These are phyloP conservation scores for Atrichornis clamosus DNA, from an alignment of 2,113 vertebrate genomes.

Conservation along the genomic window DNA sequence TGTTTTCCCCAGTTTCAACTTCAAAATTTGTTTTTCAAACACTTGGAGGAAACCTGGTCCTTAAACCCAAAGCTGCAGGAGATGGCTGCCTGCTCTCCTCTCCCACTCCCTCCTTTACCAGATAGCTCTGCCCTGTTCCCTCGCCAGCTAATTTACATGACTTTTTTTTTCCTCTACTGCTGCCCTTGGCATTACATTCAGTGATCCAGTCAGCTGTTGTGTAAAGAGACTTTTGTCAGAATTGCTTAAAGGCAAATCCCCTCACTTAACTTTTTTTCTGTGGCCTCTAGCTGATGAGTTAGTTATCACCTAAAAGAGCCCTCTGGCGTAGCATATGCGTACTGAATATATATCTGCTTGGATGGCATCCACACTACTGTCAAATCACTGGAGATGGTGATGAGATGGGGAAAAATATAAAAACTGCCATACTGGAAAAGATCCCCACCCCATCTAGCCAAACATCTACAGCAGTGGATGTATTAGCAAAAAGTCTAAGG, in stretches of 20 bases:
- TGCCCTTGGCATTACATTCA: slow-evolving; percentile 43
- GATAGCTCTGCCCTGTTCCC: slow-evolving; percentile 40
- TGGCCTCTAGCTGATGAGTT: slow-evolving; percentile 47
- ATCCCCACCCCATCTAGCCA: background rate
- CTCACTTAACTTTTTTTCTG: background rate
- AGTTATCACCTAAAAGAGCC: slow-evolving; percentile 56
- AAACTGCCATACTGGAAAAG: background rate
- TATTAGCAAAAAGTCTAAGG: background rate
- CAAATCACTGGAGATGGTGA: slow-evolving; percentile 4
- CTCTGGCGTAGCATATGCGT: slow-evolving; percentile 8
- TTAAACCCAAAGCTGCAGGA: background rate
- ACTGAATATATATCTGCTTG: slow-evolving; percentile 9
- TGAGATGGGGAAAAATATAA: background rate
- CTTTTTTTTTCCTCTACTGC: background rate
- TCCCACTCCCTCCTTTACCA: background rate
- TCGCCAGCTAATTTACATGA: slow-evolving; percentile 48
- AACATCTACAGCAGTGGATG: background rate
- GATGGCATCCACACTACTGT: background rate
- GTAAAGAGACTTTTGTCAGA: slow-evolving; percentile 43
- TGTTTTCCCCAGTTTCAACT: background rate
- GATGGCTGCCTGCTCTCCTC: slow-evolving; percentile 16
- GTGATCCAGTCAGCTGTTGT: slow-evolving; percentile 22
- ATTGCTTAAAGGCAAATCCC: slow-evolving; percentile 53
- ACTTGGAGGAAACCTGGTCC: background rate
- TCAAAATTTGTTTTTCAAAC: background rate